Evolutionary conservation across 2,113 vertebrate genomes (phyloP), one percentile per base, ranked within the genome.

Genomic region (Sigmodon hispidus): DNA sequence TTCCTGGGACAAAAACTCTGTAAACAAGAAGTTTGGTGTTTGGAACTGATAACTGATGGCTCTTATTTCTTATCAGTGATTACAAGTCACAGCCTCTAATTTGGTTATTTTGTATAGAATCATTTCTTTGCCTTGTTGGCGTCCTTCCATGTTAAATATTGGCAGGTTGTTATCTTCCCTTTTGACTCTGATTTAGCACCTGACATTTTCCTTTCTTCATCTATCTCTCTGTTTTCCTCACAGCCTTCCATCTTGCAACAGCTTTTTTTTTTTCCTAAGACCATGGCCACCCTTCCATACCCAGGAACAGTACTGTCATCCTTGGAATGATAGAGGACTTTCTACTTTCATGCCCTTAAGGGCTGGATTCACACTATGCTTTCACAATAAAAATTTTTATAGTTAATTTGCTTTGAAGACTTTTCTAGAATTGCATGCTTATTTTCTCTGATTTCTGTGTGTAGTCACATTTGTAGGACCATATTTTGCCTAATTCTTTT

Each of bases 11-110:
- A 94, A 61, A 91, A 88, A n/a, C 89, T 96, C 89, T 91, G 67
- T 67, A 94, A 95, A 97, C 87, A 97, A 96, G 76, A 80, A 69
- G n/a, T 90, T 96, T 95, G 88, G 93, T 95, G 95, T 93, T 96
- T 75, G 52, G 50, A 86, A 90, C 91, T 97, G 97, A 98, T 97
- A 97, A 96, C 97, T 61, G 70, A 89, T 95, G 77, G 73, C 69
- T 96, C 94, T 97, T 93, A 87, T 96, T 96, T 95, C 92, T 97
- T 97, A 96, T 97, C 95, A 88, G 92, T 87, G 55, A 86, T 92
- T 96, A 85, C 86, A 96, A 96, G 96, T 45, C 57, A 57, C 67
- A 92, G 77, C 76, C 81, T 87, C 89, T 59, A 57, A 57, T 77
- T 86, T 86, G 61, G 43, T 69, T 83, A 1, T 86, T 93, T 93